Evolutionary conservation across 2,888 invertebrate genomes (phyloP).

Genomic region (Erebia ligea): DNA sequence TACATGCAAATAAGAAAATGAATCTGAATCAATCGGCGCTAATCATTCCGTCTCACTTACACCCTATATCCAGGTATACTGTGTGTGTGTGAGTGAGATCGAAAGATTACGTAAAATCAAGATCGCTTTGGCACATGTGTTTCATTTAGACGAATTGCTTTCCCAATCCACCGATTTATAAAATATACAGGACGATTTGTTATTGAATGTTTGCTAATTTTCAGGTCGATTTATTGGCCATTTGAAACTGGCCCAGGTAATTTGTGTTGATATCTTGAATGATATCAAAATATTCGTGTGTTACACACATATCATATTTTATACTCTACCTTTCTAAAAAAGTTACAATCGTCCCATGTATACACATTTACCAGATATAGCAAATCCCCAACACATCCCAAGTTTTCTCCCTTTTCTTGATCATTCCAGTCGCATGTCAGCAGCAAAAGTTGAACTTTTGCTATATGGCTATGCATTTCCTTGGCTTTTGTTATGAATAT

Average conservation of each 20-base stretch:
- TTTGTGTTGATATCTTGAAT: neutral
- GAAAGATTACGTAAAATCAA: no score
- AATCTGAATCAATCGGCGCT: no score
- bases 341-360: neutral
- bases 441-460: conserved; percentile 51
- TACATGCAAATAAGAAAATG: no score
- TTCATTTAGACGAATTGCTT: neutral
- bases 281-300: neutral
- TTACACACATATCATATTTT: neutral
- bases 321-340: neutral
- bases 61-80: no score
- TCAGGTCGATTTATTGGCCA: neutral
- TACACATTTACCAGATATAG: neutral
- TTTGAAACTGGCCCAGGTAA: neutral
- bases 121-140: neutral
- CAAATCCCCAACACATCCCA: neutral
- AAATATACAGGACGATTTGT: conserved; percentile 5
- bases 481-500: neutral
- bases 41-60: no score
- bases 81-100: no score
- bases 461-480: conserved; percentile 35
- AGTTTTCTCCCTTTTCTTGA: conserved; percentile 19
- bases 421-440: conserved; percentile 12
- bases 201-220: neutral
- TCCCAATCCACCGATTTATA: neutral